Conservation (phyloP, 2,797 vertebrate genomes). For the Rachycentron canadum region DNA sequence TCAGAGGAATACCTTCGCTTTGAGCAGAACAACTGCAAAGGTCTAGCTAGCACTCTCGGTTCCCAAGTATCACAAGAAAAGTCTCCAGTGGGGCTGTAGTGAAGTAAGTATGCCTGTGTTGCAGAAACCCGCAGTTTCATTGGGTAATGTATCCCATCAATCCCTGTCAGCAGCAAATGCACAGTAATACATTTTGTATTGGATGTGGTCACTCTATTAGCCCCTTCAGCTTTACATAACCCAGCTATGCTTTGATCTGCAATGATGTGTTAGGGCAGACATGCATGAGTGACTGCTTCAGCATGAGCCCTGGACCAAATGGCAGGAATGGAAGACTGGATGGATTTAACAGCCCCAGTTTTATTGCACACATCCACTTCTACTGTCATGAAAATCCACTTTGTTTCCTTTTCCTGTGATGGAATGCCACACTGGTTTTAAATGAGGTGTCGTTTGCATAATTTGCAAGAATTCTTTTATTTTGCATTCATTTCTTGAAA, state of each 20-base stretch:
- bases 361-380: slow-evolving; percentile 43
- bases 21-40: not conserved
- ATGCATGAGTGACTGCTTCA: slow-evolving; percentile 67
- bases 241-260: slow-evolving; percentile 77
- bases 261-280: slow-evolving; percentile 72
- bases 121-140: slow-evolving; percentile 64
- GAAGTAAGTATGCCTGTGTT: slow-evolving; percentile 39
- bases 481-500: not conserved
- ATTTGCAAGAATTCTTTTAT: not conserved
- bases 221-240: slow-evolving; percentile 82
- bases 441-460: slow-evolving; percentile 3
- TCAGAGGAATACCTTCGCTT: not conserved
- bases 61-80: slow-evolving; percentile 12
- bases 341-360: slow-evolving; percentile 47
- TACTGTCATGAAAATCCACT: slow-evolving; percentile 27
- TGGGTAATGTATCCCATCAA: slow-evolving; percentile 78
- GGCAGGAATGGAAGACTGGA: slow-evolving; percentile 40
- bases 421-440: not conserved
- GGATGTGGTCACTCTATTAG: slow-evolving; percentile 83
- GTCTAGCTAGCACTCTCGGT: not conserved
- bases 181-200: slow-evolving; percentile 81
- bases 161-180: slow-evolving; percentile 77
- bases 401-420: slow-evolving; percentile 20
- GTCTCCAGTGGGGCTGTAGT: slow-evolving; percentile 8
- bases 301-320: slow-evolving; percentile 44